Percentiles rank a stretch among this genome's conserved stretches.
Evolutionary conservation across 2,888 invertebrate genomes (phyloP).

Genomic region (Melanchra persicariae): DNA sequence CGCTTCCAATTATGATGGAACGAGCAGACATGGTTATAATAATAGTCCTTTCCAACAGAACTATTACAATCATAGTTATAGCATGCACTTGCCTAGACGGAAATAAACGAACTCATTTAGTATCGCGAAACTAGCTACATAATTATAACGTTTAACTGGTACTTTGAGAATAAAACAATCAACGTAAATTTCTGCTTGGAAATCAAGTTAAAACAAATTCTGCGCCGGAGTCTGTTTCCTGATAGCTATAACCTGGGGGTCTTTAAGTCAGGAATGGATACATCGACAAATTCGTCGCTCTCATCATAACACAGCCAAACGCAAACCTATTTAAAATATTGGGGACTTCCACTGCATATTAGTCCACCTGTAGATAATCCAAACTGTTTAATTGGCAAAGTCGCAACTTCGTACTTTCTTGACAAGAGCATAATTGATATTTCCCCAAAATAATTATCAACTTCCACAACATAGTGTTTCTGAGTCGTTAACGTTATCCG

Average conservation of each 20-base stretch:
- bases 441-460: conserved; percentile 5
- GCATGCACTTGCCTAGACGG: conserved; percentile 26
- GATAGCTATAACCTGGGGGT: too few species aligned
- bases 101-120: conserved; percentile 15
- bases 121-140: not conserved
- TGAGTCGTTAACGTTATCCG: not conserved
- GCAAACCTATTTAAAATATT: too few species aligned
- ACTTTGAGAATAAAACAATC: not conserved
- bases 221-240: too few species aligned
- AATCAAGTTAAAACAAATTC: not conserved
- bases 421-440: conserved; percentile 15
- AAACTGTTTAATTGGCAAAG: not conserved
- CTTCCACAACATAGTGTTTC: not conserved
- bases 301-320: too few species aligned
- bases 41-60: conserved; percentile 21
- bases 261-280: too few species aligned
- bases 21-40: not conserved
- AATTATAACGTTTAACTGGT: conserved; percentile 6
- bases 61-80: conserved; percentile 7
- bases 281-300: too few species aligned
- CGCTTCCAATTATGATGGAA: not conserved
- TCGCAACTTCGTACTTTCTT: not conserved
- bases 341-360: not conserved
- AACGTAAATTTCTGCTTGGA: not conserved
- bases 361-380: too few species aligned